Base-by-base conservation (phyloP, 2,888 invertebrate genomes). In the Ecliptopera silaceata region DNA sequence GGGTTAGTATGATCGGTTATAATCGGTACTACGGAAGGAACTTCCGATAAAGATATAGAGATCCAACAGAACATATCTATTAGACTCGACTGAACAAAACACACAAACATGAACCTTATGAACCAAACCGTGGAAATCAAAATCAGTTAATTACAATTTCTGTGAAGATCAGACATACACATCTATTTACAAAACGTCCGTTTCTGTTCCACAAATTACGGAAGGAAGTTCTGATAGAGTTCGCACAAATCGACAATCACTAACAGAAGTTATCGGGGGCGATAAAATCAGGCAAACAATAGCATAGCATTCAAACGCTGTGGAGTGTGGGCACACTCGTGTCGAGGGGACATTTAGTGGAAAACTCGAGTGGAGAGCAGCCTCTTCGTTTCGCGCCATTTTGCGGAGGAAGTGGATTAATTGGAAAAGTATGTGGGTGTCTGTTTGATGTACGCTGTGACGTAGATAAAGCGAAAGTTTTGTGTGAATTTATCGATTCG, bases 261-360 rank as follows among this genome's bases (percentile, higher is more conserved):
- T 26, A 44, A 31, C 32, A 44, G 20, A 38, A 46, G 41, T 41
- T 45, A 52, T 52, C 47, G 12, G 29, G 51, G 29, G 46, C 36
- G 43, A 55, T 55, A 48, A 43, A 26, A 49, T 49, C 48, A 42
- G 17, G 26, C 36, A 54, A 54, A 52, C 53, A 45, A 58, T 45
- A 44, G 13, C 45, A 49, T 41, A 45, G 36, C 49, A 49, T 34
- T 13, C 45, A 49, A 47, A 36, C 44, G 46, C 26, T 26, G 26
- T 6, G 2, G 26, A 6, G 32, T 46, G 53, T 29, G 26, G 36
- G 48, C 43, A 51, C 57, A 48, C 57, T 55, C 34, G 32, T 29
- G 29, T 31, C 51, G 42, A 55, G 55, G 49, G 49, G 55, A 56
- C 57, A 50, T 49, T 50, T 52, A 61, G 48, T 51, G 52, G 51